These are phyloP conservation scores for Anarsia innoxiella DNA, from an alignment of 2,888 invertebrate species.

Conservation along the genomic window DNA sequence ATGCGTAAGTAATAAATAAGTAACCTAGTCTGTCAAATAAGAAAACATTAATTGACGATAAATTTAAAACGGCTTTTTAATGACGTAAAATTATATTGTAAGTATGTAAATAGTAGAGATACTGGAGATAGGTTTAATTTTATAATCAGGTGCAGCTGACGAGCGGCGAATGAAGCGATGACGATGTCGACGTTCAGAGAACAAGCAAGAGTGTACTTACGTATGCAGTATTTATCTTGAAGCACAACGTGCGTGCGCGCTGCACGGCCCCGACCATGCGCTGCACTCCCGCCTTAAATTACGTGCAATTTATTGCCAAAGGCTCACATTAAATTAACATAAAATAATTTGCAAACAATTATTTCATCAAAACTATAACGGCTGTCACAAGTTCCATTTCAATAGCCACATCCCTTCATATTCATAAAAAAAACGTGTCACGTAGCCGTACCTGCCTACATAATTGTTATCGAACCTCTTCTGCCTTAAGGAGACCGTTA, in stretches of 20 bases:
- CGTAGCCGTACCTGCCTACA: constrained; percentile 9
- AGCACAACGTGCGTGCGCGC: constrained; percentile 24
- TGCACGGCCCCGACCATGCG: constrained; percentile 17
- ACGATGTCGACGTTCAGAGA: constrained; percentile 19
- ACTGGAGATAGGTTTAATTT: constrained; percentile 32
- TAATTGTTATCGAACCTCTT: constrained; percentile 10
- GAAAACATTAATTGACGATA: constrained; percentile 6
- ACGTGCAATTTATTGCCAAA: constrained; percentile 56
- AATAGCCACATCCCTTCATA: constrained; percentile 6
- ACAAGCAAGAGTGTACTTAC: constrained; percentile 25
- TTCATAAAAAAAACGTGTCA: constrained; percentile 10
- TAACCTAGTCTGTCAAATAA: no score
- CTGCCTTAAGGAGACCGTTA: constrained; percentile 8
- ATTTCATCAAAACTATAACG: constrained; percentile 48
- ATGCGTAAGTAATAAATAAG: no score
- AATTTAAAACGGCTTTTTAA: constrained; percentile 28
- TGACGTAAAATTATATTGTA: constrained; percentile 30
- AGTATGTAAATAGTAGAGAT: constrained; percentile 19
- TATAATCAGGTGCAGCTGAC: constrained; percentile 42
- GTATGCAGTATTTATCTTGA: constrained; percentile 45
- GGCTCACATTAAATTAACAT: constrained; percentile 52
- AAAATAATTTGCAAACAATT: constrained; percentile 57
- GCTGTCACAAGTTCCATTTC: constrained; percentile 22
- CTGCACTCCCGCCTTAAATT: constrained; percentile 44
- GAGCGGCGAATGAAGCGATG: no score